A percentile compares a stretch with the other conserved stretches of the same genome.
These are phyloP conservation scores for Nematostella vectensis DNA, from an alignment of 92 coral and sea anemone species.

Conservation along the genomic window DNA sequence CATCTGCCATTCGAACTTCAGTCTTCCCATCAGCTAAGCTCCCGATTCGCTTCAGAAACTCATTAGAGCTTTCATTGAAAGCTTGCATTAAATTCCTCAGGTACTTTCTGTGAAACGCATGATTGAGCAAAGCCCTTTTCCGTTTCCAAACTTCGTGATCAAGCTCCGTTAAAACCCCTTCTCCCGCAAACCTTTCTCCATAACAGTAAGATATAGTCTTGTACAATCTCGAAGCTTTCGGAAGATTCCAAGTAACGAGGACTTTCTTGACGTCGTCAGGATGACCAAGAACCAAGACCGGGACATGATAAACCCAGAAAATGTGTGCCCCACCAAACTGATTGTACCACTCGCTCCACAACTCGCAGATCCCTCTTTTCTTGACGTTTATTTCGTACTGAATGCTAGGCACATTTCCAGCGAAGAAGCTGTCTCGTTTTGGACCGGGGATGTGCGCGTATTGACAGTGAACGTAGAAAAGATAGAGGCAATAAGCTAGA, in stretches of 20 bases:
- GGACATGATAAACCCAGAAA: conserved; percentile 37
- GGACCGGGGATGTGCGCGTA: conserved; percentile 30
- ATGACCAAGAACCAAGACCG: conserved; percentile 29
- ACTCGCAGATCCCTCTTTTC: conserved; percentile 1
- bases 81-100: conserved; percentile 67
- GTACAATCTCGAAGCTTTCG: conserved; percentile 33
- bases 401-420: conserved; percentile 6
- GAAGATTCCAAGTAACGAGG: conserved; percentile 37
- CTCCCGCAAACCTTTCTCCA: conserved; percentile 52
- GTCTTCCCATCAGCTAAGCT: conserved; percentile 64
- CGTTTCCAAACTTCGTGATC: conserved; percentile 66
- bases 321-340: conserved; percentile 29
- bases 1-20: conserved; percentile 57
- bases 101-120: conserved; percentile 84
- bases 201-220: conserved; percentile 27
- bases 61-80: conserved; percentile 62
- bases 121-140: conserved; percentile 60
- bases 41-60: conserved; percentile 54
- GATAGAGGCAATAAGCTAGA: background rate
- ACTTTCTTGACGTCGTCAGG: conserved; percentile 45
- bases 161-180: conserved; percentile 47
- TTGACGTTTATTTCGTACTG: background rate
- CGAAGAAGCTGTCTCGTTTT: conserved; percentile 19
- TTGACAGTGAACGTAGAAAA: conserved; percentile 4
- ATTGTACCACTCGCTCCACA: conserved; percentile 19